Base-by-base conservation (phyloP, 1,140 invertebrate species). In the Macrotrachela quadricornifera region DNA sequence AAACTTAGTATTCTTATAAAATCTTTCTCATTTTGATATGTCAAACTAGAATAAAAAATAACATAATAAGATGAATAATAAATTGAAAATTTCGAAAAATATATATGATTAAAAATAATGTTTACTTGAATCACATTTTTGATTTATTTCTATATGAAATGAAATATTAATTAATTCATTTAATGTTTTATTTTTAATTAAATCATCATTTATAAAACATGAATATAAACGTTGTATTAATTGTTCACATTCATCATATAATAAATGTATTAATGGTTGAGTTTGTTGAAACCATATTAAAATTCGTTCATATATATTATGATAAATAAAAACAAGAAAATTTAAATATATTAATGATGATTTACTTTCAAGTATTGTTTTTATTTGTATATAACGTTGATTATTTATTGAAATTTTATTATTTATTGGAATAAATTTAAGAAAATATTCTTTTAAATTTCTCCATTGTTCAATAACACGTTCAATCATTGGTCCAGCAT, bases 401-500 rank as follows among this genome's bases (percentile, higher is more conserved):
- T 56, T 55, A 38, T 57, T 48, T 15, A 51, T 17, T 16, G 57
- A 49, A 13, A 21, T 50, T 14, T 16, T 39, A 46, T 54, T 51
- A 42, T 15, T 44, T 21, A 43, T 49, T 40, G 57, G 58, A 17
- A 59, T 46, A 49, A 49, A 42, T 44, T 37, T 55, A 12, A 51
- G 14, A 36, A 61, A 61, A 43, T 59, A 60, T 42, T 57, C 9
- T 38, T 21, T n/a, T 57, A 12, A 37, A 55, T 55, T 47, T 53
- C 39, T 56, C 50, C 58, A 13, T 61, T 60, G 49, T 62, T 56
- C 15, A 59, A 15, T 13, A 63, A 37, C 44, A 59, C 54, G 14
- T 51, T 13, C 12, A 60, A 47, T 50, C 59, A 54, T 30, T 52
- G 53, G 14, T 58, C 48, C 38, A 62, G 42, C 21, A 59, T 59